phyloP scores from a whole-genome alignment of 2,113 vertebrate species.

The Saccopteryx bilineata region DNA sequence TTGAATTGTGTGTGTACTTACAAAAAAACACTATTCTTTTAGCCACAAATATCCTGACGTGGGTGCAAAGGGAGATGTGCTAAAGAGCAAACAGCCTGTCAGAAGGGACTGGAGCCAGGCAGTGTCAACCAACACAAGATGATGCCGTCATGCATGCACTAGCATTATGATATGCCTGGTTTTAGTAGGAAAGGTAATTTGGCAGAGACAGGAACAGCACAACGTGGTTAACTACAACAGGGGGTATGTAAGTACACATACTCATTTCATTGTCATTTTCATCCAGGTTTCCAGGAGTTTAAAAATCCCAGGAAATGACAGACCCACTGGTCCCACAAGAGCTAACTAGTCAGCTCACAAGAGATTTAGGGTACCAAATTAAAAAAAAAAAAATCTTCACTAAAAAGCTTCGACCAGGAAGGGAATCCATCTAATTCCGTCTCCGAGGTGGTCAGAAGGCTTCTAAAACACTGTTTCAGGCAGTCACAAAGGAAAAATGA shows the following conservation, averaged over 20 bases:
- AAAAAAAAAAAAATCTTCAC: background rate
- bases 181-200: background rate
- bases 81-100: conserved; percentile 22
- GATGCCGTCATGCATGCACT: background rate
- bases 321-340: background rate
- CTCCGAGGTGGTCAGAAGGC: background rate
- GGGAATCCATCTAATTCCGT: background rate
- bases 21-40: conserved; percentile 34
- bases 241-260: background rate
- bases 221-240: background rate
- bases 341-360: background rate
- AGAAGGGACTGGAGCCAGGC: conserved; percentile 64
- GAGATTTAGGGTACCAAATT: conserved; percentile 24
- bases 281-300: background rate
- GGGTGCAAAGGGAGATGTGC: background rate
- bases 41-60: conserved; percentile 17
- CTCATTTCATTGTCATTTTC: background rate
- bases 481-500: conserved; percentile 74
- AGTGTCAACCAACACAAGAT: background rate
- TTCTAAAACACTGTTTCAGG: conserved; percentile 57
- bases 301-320: conserved; percentile 19
- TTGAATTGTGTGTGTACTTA: background rate
- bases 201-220: background rate
- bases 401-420: conserved; percentile 17
- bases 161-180: background rate